Conservation (phyloP, 1,140 invertebrate species). For the Megalopta genalis region DNA sequence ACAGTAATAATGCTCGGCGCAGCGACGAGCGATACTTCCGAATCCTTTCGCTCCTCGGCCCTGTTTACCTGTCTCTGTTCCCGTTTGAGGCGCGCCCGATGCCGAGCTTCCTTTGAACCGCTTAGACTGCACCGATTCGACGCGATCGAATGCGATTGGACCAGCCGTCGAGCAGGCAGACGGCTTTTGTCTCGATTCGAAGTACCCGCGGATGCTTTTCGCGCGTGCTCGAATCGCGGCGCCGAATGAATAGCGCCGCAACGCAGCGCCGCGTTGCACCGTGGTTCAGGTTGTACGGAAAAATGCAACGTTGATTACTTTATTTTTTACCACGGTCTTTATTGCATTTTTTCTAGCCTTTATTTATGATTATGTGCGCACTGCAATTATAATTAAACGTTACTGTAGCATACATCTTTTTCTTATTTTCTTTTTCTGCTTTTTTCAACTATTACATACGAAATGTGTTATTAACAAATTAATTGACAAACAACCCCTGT, state of each 20-base stretch:
- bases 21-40: constrained; percentile 2
- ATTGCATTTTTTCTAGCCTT: no score
- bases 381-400: no score
- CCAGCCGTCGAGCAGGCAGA: not conserved
- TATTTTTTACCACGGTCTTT: no score
- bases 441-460: no score
- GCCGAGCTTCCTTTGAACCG: constrained; percentile 3
- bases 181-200: constrained; percentile 3
- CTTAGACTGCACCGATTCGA: not conserved
- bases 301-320: not conserved
- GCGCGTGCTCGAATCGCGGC: not conserved
- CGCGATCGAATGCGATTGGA: constrained; percentile 1
- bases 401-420: no score
- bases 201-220: not conserved
- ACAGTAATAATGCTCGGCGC: not conserved
- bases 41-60: not conserved
- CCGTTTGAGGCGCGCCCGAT: not conserved
- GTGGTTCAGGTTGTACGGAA: not conserved
- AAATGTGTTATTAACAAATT: no score
- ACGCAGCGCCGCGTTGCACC: not conserved
- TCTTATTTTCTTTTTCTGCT: no score
- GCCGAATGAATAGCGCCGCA: not conserved
- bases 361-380: no score
- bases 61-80: constrained; percentile 5
- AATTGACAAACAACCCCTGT: no score